These are phyloP conservation scores for Phengaris arion DNA, from an alignment of 2,888 invertebrate species.

Conservation along the genomic window DNA sequence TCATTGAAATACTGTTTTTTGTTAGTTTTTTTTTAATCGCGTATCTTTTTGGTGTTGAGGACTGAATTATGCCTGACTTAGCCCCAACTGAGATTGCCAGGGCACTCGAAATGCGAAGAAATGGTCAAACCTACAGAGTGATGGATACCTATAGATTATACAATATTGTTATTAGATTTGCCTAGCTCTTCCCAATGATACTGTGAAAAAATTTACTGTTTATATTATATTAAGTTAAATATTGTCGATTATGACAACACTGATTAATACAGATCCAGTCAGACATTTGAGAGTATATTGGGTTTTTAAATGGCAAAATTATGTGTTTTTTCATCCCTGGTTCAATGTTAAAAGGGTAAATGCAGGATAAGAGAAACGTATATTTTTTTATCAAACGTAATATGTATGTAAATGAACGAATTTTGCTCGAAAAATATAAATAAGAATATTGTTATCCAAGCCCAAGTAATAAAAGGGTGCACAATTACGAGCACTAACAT, in stretches of 20 bases:
- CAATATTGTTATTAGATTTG: too few relatives aligned
- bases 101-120: too few relatives aligned
- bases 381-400: not conserved
- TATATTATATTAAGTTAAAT: too few relatives aligned
- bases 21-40: too few relatives aligned
- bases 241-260: not conserved
- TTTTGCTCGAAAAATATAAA: not conserved
- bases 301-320: constrained; percentile 1
- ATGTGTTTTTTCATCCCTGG: not conserved
- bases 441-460: not conserved
- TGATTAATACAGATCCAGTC: not conserved
- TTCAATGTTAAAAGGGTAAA: not conserved
- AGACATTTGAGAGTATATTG: not conserved
- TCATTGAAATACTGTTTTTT: too few relatives aligned
- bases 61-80: too few relatives aligned
- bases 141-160: too few relatives aligned
- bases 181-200: too few relatives aligned
- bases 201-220: too few relatives aligned
- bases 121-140: too few relatives aligned
- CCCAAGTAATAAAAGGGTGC: not conserved
- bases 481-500: not conserved
- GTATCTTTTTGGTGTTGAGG: too few relatives aligned
- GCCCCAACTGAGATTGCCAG: too few relatives aligned
- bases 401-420: constrained; percentile 3
- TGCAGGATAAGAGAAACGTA: not conserved